Evolutionary conservation across 2,888 invertebrate species (phyloP).

Genomic region (Ferrisia virgata): DNA sequence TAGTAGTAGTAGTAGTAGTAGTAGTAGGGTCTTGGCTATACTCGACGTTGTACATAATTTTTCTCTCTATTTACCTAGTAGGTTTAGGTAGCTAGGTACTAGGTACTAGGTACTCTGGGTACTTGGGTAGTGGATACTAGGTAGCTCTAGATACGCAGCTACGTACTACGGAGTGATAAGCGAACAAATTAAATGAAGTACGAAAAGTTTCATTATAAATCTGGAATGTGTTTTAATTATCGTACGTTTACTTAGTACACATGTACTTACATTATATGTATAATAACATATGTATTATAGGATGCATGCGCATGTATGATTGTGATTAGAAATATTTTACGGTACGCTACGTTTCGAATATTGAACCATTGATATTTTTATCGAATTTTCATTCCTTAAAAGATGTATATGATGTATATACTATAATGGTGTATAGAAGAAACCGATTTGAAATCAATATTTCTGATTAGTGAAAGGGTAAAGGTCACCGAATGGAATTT

Average conservation of each 20-base stretch:
- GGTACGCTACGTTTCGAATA: not conserved
- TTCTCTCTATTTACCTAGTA: too few relatives aligned
- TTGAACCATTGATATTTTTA: not conserved
- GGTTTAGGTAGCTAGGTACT: too few relatives aligned
- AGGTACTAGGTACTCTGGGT: too few relatives aligned
- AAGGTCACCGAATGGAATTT: not conserved
- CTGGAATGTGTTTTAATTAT: constrained; percentile 3
- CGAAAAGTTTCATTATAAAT: not conserved
- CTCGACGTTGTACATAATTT: too few relatives aligned
- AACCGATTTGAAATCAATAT: not conserved
- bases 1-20: too few relatives aligned
- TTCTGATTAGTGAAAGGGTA: not conserved
- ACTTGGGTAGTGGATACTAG: too few relatives aligned
- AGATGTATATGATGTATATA: too few relatives aligned
- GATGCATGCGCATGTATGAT: too few relatives aligned
- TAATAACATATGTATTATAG: too few relatives aligned
- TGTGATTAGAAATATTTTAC: not conserved
- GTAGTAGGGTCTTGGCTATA: too few relatives aligned
- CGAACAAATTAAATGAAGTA: not conserved
- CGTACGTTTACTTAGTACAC: not conserved
- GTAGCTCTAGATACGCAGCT: too few relatives aligned
- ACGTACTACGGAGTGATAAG: not conserved
- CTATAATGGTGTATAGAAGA: not conserved
- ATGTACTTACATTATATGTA: not conserved
- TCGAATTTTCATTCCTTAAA: not conserved